Evolutionary conservation across 2,797 vertebrate species (phyloP), one percentile per base, ranked within the genome.

Genomic region (Erithacus rubecula): DNA sequence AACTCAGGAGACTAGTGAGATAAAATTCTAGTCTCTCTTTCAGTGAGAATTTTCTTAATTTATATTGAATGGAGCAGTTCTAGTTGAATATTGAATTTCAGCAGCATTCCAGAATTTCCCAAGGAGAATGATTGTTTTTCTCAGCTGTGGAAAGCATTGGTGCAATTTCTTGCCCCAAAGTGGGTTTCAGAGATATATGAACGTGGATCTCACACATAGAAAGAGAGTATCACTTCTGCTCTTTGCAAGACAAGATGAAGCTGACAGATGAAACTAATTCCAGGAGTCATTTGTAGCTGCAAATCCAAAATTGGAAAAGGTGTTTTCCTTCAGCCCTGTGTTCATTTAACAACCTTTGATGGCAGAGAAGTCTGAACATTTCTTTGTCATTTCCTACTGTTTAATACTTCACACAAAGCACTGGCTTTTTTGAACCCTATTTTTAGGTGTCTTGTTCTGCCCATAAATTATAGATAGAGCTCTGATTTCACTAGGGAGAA

Each of bases 211-310:
- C 91, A 59, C 62, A 72, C 53, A 65, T 56, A 76, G 8, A 10
- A 27, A 78, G 69, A n/a, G 5, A 83, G 34, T 53, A 90, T 83
- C 72, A 76, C 46, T 95, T 90, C 60, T 83, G 44, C n/a, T 87
- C 20, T 83, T 78, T 86, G 70, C 62, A 88, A 76, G 62, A 81
- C 86, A 81, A 94, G 70, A 88, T 87, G 55, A 95, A 91, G 59
- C 52, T 86, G 90, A 84, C 65, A 94, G 85, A 86, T 86, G 51
- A 91, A 94, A 83, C 88, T 95, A 91, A 93, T 95, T 95, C 55
- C 67, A 83, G 63, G 76, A 94, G 74, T 91, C 80, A 82, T 87
- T 91, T 94, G 77, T 84, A 90, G 85, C 72, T 90, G 70, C 47
- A 82, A 93, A 79, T 95, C 74, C 1, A 3, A 94, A 96, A 87